phyloP scores from a whole-genome alignment of 2,888 invertebrate species.

The Latrodectus hesperus region DNA sequence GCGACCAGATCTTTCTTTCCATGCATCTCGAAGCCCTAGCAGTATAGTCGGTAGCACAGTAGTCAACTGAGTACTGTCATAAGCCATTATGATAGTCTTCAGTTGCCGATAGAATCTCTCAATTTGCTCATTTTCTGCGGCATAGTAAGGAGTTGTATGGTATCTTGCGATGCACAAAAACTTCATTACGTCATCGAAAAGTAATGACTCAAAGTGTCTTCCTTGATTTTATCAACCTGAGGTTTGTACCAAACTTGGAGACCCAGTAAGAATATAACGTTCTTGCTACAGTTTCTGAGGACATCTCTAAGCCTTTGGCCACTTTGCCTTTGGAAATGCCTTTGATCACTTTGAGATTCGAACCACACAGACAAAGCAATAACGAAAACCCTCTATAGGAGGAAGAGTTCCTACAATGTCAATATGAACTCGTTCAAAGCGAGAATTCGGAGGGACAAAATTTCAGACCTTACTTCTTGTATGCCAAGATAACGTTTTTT shows the following conservation, averaged over 20 bases:
- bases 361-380: background rate
- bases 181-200: conserved; percentile 73
- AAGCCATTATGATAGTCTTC: conserved; percentile 3
- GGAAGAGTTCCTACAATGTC: conserved; percentile 60
- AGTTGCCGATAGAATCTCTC: conserved; percentile 22
- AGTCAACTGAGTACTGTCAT: background rate
- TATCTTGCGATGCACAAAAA: conserved; percentile 57
- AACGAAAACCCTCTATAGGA: too few relatives aligned
- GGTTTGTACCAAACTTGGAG: conserved; percentile 62
- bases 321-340: conserved; percentile 74
- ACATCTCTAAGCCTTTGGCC: conserved; percentile 61
- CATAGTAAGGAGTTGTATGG: conserved; percentile 4
- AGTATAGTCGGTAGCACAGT: background rate
- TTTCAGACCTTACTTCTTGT: background rate
- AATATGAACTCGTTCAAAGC: conserved; percentile 51
- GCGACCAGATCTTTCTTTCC: conserved; percentile 4
- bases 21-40: background rate
- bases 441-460: conserved; percentile 1
- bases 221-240: conserved; percentile 71
- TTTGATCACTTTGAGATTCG: conserved; percentile 74
- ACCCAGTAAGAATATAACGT: conserved; percentile 73
- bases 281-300: too few relatives aligned
- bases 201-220: conserved; percentile 72
- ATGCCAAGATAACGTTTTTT: conserved; percentile 5
- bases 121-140: conserved; percentile 12